phyloP scores from a whole-genome alignment of 2,113 vertebrate genomes.

The Lichenostomus cassidix region DNA sequence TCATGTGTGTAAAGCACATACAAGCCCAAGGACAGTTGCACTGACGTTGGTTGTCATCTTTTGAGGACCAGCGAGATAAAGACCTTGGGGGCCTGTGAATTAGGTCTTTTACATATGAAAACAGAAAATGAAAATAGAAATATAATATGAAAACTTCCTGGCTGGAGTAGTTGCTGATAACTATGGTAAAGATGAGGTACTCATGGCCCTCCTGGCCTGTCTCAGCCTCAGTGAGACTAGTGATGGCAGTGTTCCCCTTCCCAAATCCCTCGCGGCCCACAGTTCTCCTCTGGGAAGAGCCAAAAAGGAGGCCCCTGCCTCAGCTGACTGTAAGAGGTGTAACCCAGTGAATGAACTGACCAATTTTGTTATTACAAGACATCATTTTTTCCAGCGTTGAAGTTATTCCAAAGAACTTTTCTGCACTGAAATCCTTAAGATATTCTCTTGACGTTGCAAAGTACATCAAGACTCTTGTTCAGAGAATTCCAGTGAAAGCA shows the following conservation, averaged over 20 bases:
- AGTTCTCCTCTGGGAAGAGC: not conserved
- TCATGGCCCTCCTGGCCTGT: not conserved
- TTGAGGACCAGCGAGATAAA: not conserved
- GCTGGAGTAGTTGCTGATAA: not conserved
- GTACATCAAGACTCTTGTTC: not conserved
- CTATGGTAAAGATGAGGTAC: not conserved
- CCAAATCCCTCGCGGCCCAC: not conserved
- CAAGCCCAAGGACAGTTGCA: not conserved
- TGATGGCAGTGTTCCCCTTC: not conserved
- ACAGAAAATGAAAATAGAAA: not conserved
- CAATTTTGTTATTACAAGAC: not conserved
- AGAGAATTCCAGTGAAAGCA: not conserved
- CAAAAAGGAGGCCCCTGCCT: accelerated
- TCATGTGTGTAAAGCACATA: not conserved
- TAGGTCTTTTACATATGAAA: not conserved
- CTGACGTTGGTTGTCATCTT: not conserved
- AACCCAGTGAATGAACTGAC: not conserved
- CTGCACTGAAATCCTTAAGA: not conserved
- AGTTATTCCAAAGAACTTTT: not conserved
- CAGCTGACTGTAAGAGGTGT: not conserved
- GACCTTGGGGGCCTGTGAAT: not conserved
- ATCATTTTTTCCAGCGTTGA: not conserved
- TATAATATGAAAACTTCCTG: not conserved
- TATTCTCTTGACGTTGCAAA: not conserved
- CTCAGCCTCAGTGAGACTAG: not conserved